Base-by-base conservation (phyloP, 2,113 vertebrate species). In the Pelobates fuscus region DNA sequence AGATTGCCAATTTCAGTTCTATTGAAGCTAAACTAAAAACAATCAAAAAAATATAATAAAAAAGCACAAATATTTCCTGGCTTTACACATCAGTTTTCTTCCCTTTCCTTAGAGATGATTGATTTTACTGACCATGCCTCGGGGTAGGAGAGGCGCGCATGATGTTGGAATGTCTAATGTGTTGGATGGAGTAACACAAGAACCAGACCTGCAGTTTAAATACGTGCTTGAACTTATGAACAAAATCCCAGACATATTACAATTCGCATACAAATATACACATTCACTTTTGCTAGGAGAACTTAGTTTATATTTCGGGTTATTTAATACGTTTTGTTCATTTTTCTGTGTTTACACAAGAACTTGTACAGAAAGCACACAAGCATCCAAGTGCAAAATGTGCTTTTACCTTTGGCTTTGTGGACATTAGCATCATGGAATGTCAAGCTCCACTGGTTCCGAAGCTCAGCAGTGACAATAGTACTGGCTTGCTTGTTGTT, bases 81-180 rank as follows among this genome's bases (percentile, higher is more conserved):
- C 32, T 37, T 37, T 37, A 37, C 32, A 37, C 32, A 6, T 49
- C 44, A 49, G 44, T 49, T 49, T 49, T 49, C 10, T 49, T 49
- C 44, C 17, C 15, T 49, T 15, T 49, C 17, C 44, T 49, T 49
- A 49, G 4, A 49, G 44, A 15, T 49, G 10, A 49, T 49, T 18
- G 44, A 49, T 49, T 49, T 49, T 49, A 49, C 44, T 49, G 44
- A 49, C 44, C 44, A 49, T 49, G 44, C 44, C 44, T 49, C 12
- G 32, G 32, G 32, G 32, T 37, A 49, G 44, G 44, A 14, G 44
- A 49, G 44, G 15, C 5, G 44, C 5, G 44, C 2, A 11, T 18
- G 17, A 18, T 17, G 44, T 14, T 17, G 2, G 44, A 49, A 49
- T 49, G 44, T 18, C 44, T 49, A 14, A 14, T 17, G 44, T 18